Evolutionary conservation across 1,140 invertebrate genomes (phyloP).

Genomic region (Cryptotermes secundus): DNA sequence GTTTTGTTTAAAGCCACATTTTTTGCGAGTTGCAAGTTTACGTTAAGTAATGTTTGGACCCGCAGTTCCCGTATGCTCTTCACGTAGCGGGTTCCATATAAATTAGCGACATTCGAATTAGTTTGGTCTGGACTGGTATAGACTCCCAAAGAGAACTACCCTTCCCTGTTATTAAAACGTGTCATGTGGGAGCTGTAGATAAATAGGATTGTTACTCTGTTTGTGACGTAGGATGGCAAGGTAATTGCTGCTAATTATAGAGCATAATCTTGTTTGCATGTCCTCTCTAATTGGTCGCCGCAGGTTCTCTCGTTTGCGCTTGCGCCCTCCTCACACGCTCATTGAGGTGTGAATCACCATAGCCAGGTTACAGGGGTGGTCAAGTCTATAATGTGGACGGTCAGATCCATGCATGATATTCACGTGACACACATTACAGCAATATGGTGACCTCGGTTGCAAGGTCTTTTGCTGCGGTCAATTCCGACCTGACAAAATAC

Average conservation of each 20-base stretch:
- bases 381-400: too few species aligned
- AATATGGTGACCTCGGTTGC: too few species aligned
- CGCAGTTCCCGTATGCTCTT: not conserved
- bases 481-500: too few species aligned
- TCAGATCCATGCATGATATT: too few species aligned
- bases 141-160: too few species aligned
- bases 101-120: not conserved
- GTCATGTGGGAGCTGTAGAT: not conserved
- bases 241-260: constrained; percentile 15
- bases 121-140: not conserved
- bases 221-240: not conserved
- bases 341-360: not conserved
- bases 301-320: not conserved
- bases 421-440: too few species aligned
- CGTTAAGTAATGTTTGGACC: too few species aligned
- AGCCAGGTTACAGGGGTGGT: not conserved
- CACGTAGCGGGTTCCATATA: not conserved
- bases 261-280: not conserved
- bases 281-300: not conserved
- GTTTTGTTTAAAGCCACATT: too few species aligned
- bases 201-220: not conserved
- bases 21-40: too few species aligned
- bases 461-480: too few species aligned
- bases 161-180: not conserved
- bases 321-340: not conserved